A percentile compares a stretch with the other conserved stretches of the same genome.
Conservation (phyloP, 2,113 vertebrate genomes). For the Poeciliopsis turrubarensis region DNA sequence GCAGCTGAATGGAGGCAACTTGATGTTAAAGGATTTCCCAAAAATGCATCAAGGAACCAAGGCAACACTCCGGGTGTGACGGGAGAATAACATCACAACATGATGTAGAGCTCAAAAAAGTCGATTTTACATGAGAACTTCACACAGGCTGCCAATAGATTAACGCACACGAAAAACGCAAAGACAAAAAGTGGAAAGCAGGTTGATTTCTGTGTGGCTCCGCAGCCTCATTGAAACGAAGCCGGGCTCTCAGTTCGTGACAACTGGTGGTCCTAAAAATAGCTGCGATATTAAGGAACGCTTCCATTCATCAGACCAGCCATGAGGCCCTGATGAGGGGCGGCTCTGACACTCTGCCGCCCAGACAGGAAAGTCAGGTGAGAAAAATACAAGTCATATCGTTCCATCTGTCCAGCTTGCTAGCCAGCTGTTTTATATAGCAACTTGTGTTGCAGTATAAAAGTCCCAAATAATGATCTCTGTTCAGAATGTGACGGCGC, state of each 20-base stretch:
- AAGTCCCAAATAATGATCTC: no score
- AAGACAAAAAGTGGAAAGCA: constrained; percentile 38
- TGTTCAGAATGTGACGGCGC: no score
- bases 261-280: constrained; percentile 45
- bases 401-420: no score
- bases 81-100: no score
- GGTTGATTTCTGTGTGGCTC: constrained; percentile 8
- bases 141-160: not conserved
- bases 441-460: no score
- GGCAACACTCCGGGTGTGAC: no score
- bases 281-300: constrained; percentile 40
- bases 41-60: no score
- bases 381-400: no score
- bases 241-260: constrained; percentile 31
- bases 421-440: no score
- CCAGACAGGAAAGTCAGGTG: not conserved
- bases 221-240: constrained; percentile 52
- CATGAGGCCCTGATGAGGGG: constrained; percentile 4
- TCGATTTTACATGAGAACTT: not conserved
- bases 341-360: not conserved
- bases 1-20: no score
- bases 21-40: no score
- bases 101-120: no score
- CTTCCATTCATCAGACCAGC: constrained; percentile 34
- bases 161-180: constrained; percentile 27